Evolutionary conservation across 2,888 invertebrate species (phyloP).

Genomic region (Invenusta paracnida): DNA sequence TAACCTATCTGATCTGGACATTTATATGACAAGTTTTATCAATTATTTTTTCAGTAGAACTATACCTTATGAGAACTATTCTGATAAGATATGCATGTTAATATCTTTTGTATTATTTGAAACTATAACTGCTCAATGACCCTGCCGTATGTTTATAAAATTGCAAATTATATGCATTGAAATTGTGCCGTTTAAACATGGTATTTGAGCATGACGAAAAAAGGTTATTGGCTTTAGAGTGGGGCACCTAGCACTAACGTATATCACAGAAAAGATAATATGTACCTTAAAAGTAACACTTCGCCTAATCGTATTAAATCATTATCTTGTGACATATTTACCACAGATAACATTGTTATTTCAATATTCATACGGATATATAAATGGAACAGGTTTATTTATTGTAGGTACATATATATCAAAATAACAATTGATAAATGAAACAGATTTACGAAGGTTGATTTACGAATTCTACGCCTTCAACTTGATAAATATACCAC

Average conservation of each 20-base stretch:
- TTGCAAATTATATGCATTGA: conserved; percentile 3
- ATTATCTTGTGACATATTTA: no score
- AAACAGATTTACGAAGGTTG: no score
- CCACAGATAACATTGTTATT: no score
- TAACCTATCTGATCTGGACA: neutral
- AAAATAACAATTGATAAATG: no score
- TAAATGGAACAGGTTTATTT: no score
- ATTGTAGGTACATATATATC: no score
- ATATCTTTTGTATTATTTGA: conserved; percentile 26
- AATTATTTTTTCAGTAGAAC: neutral
- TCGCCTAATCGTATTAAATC: neutral
- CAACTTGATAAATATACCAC: no score
- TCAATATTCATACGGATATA: no score
- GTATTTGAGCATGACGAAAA: neutral
- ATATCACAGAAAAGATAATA: neutral
- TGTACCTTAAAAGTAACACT: neutral
- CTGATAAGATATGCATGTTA: neutral
- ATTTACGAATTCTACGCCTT: no score
- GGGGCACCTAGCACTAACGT: neutral
- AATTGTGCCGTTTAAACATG: neutral
- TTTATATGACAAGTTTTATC: neutral
- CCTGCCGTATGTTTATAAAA: conserved; percentile 19
- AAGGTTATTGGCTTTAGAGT: neutral
- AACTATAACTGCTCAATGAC: conserved; percentile 17
- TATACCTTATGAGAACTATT: neutral